Base-by-base conservation (phyloP, 2,888 invertebrate species). In the Mimachlamys varia region DNA sequence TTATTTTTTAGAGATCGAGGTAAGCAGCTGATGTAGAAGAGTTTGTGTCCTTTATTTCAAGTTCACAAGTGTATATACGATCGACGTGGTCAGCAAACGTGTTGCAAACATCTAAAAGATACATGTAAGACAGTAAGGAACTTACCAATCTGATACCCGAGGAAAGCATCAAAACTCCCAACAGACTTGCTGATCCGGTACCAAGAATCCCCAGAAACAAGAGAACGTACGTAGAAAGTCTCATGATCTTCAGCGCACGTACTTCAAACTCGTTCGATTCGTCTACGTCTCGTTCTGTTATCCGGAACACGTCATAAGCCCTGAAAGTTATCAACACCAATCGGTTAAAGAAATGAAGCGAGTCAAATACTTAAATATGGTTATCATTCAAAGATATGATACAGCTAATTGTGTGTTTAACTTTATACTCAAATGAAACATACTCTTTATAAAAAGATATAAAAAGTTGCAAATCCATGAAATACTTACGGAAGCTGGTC, bases 141-240 rank as follows among this genome's bases (percentile, higher is more conserved):
- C 76, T 27, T 76, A 76, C 76, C 76, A 76, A 76, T 76, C 76
- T 76, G 76, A 76, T 76, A 33, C 76, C 37, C 53, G 92, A 89
- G 17, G 89, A 50, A 33, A 91, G 38, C 22, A 92, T 44, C 53
- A 92, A 87, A 55, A 98, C 97, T 92, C 98, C 98, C 94, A 98
- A 98, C 97, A 99, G 98, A 94, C 98, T 98, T 95, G 98, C 97
- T 92, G 98, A 98, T 88, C 98, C 98, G 90, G 98, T 98, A 10
- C 97, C 98, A 94, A 99, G 97, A 93, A 99, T 98, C 95, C 98
- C 98, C 89, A 98, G 96, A 96, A 99, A 99, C 91, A 99, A 98
- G 94, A 98, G 96, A 94, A 98, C 97, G 97, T 98, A 99, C 27
- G 98, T 98, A 94, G 98, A 96, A 92, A 98, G 94, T 91, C 97